A percentile compares a stretch with the other conserved stretches of the same genome.
These are phyloP conservation scores for Drosophila tropicalis DNA, from an alignment of 1,140 invertebrate genomes.

Conservation along the genomic window DNA sequence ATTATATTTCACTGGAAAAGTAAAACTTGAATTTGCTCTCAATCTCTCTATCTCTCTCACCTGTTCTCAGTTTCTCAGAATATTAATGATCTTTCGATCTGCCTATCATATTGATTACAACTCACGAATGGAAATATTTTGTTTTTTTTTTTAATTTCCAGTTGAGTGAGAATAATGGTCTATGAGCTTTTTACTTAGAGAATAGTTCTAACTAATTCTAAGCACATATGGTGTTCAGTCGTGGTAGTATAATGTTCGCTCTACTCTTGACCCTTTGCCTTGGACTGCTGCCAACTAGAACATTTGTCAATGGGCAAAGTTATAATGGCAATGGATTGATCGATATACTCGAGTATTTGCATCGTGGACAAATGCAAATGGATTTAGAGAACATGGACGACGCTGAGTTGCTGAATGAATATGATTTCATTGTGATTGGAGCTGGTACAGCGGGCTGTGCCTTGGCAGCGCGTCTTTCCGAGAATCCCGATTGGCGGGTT, in stretches of 20 bases:
- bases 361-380: conserved; percentile 55
- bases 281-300: neutral
- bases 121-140: too few relatives aligned
- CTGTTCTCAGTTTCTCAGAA: too few relatives aligned
- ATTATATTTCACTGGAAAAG: too few relatives aligned
- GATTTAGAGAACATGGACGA: conserved; percentile 75
- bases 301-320: conserved; percentile 19
- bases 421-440: conserved; percentile 88
- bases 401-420: conserved; percentile 76
- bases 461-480: conserved; percentile 87
- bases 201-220: conserved; percentile 2
- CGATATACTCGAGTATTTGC: conserved; percentile 45
- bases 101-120: too few relatives aligned
- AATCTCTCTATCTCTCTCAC: too few relatives aligned
- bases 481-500: conserved; percentile 86
- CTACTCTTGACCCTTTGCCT: conserved; percentile 1
- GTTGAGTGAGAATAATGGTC: too few relatives aligned
- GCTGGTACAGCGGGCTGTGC: conserved; percentile 90
- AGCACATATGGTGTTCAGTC: neutral
- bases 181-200: too few relatives aligned
- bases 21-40: too few relatives aligned
- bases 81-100: too few relatives aligned
- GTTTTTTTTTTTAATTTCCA: too few relatives aligned
- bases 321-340: conserved; percentile 37
- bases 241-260: neutral